Evolutionary conservation across 2,888 invertebrate genomes (phyloP), one percentile per base, ranked within the genome.

Genomic region (Mongoloraphidia duomilia): DNA sequence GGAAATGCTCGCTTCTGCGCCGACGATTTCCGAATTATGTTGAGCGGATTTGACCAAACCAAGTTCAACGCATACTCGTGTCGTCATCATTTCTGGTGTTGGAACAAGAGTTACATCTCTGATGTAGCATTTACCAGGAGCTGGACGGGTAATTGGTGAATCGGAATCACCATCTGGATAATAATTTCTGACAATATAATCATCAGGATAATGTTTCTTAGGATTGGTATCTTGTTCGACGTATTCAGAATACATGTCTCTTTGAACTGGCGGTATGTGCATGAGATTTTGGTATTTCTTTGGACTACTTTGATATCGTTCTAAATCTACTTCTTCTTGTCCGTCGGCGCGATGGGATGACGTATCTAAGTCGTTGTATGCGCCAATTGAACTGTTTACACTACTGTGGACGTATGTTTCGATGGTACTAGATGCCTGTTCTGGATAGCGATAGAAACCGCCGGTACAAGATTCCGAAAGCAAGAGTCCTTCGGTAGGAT

Each of bases 51-150:
- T 64, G 3, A 68, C 66, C 43, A 68, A 55, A 55, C 75, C 76
- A 6, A 77, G 63, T 56, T 78, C 77, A 12, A 77, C 71, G 57
- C 76, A 77, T 4, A 75, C 75, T 34, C 73, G 65, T 1, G 75
- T 73, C 0, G 69, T 65, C 34, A 70, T 57, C 36, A 70, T 66
- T 52, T 71, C 71, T 8, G 68, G 67, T 0, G 65, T 66, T 43
- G 62, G 55, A 17, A 49, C 67, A 44, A 61, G 54, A 40, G 54
- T 43, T 39, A 46, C 40, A 13, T 55, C 55, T 35, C 52, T 50
- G 17, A 55, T 50, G 34, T 48, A 48, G 42, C 52, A 56, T 17
- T 50, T 50, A 6, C 53, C 53, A 34, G 55, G 50, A 12, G 50
- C 51, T 13, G 56, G 55, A 12, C 50, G 46, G 14, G 49, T 47